Evolutionary conservation across 2,113 vertebrate genomes (phyloP).

Genomic region (Urocitellus parryii): DNA sequence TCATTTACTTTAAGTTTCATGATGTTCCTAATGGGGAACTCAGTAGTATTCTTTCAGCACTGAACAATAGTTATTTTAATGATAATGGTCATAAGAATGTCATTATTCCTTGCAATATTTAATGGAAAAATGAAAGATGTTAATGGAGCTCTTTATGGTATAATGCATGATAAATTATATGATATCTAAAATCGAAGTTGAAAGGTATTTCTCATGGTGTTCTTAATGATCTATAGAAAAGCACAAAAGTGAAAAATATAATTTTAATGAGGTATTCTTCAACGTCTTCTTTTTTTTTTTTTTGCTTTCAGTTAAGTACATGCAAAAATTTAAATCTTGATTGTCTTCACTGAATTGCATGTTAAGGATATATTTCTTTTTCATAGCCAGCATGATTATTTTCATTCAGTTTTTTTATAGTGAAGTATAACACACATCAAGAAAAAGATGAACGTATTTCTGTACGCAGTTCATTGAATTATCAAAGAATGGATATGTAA

Average conservation of each 20-base stretch:
- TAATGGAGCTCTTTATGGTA: conserved; percentile 67
- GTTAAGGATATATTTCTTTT: conserved; percentile 45
- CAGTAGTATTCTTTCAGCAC: conserved; percentile 42
- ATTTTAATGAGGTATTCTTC: conserved; percentile 68
- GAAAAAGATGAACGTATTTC: neutral
- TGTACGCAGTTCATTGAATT: neutral
- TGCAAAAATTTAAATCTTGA: conserved; percentile 30
- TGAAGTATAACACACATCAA: neutral
- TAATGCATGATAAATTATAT: conserved; percentile 75
- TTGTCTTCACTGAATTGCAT: neutral
- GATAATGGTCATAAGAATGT: conserved; percentile 45
- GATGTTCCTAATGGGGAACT: conserved; percentile 20
- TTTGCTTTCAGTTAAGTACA: conserved; percentile 49
- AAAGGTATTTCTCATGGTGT: conserved; percentile 61
- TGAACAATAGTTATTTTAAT: conserved; percentile 65
- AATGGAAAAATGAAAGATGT: conserved; percentile 67
- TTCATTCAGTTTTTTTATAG: conserved; percentile 30
- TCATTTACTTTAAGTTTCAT: conserved; percentile 61
- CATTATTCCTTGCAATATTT: conserved; percentile 71
- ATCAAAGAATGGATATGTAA: neutral
- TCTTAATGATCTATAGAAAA: conserved; percentile 73
- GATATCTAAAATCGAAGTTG: conserved; percentile 68
- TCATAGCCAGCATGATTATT: conserved; percentile 2
- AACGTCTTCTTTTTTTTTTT: neutral
- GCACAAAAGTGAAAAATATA: conserved; percentile 61